phyloP scores from a whole-genome alignment of 2,888 invertebrate species.

The Aethes cnicana region DNA sequence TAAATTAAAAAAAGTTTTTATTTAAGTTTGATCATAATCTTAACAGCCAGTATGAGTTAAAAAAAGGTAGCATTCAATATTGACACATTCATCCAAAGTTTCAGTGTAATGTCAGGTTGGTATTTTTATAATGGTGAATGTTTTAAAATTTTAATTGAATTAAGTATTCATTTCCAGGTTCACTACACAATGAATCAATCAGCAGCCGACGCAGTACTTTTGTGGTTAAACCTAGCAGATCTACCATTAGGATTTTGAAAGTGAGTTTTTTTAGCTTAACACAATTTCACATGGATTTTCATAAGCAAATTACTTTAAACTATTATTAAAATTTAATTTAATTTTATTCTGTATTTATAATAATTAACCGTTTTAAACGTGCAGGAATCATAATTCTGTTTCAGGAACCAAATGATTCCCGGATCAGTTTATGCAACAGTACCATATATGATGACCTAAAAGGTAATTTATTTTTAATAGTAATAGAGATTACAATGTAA shows the following conservation, averaged over 20 bases:
- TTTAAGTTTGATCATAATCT: conserved; percentile 21
- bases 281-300: conserved; percentile 9
- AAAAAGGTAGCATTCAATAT: conserved; percentile 31
- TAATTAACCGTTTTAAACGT: too few relatives aligned
- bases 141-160: conserved; percentile 30
- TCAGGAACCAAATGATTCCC: conserved; percentile 63
- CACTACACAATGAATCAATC: conserved; percentile 75
- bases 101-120: conserved; percentile 80
- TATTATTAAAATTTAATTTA: conserved; percentile 16
- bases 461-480: conserved; percentile 57
- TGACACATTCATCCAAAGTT: conserved; percentile 75
- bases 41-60: conserved; percentile 34
- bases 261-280: conserved; percentile 45
- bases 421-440: conserved; percentile 56
- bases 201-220: conserved; percentile 71
- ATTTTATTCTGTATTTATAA: too few relatives aligned
- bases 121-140: conserved; percentile 43
- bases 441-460: conserved; percentile 61
- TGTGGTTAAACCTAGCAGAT: conserved; percentile 67
- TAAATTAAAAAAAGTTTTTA: conserved; percentile 43
- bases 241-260: conserved; percentile 70
- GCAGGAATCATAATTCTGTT: conserved; percentile 33
- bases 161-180: conserved; percentile 54
- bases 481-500: too few relatives aligned
- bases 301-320: too few relatives aligned